These are phyloP conservation scores for Cisticola juncidis DNA, from an alignment of 2,113 vertebrate genomes.

Conservation along the genomic window DNA sequence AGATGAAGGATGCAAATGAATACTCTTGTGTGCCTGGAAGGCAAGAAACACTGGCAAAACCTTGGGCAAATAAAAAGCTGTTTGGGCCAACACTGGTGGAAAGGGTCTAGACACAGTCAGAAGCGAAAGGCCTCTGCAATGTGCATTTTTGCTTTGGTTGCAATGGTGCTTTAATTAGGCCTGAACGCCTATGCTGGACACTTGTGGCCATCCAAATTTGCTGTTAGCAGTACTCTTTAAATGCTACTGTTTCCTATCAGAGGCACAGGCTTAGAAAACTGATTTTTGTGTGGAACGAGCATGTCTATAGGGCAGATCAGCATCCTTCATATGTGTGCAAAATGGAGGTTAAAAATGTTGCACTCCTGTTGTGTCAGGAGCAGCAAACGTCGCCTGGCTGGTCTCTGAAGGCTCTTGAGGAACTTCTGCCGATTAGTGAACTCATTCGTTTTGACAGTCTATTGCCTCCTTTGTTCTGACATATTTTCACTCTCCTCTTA, in stretches of 20 bases:
- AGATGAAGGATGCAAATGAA: background rate
- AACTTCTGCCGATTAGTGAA: conserved; percentile 21
- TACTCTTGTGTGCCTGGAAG: background rate
- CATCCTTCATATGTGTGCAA: background rate
- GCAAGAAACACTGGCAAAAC: background rate
- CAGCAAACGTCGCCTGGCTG: conserved; percentile 14
- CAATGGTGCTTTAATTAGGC: background rate
- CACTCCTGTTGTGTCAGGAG: conserved; percentile 25
- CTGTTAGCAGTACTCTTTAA: background rate
- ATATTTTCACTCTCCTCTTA: conserved; percentile 72
- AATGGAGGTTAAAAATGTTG: conserved; percentile 51
- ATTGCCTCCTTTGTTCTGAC: conserved; percentile 76
- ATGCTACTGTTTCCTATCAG: background rate
- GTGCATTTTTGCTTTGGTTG: background rate
- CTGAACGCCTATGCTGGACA: background rate
- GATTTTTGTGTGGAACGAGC: background rate
- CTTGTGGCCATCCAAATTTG: background rate
- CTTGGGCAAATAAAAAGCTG: background rate
- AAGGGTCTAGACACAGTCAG: background rate
- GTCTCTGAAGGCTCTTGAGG: conserved; percentile 73
- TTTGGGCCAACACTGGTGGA: background rate
- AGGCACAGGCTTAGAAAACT: background rate
- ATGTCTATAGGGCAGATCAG: background rate
- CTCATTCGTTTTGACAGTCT: conserved; percentile 20
- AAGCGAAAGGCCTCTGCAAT: background rate